Percentiles rank a stretch among this genome's conserved stretches.
Evolutionary conservation across 1,140 invertebrate genomes (phyloP).

Genomic region (Plodia interpunctella): DNA sequence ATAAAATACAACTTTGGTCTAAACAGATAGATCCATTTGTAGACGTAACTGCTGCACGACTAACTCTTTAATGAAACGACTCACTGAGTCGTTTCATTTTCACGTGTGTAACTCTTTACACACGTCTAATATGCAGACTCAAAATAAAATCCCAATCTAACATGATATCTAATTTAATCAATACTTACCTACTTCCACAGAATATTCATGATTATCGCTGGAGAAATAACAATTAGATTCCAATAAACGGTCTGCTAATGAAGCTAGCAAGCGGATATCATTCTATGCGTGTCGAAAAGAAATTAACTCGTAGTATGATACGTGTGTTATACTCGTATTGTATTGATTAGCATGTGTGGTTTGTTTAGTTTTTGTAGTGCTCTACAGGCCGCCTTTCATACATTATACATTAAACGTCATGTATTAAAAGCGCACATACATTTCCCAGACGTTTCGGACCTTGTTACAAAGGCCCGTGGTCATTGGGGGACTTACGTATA

Average conservation of each 20-base stretch:
- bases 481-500: too few relatives aligned
- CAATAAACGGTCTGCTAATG: not conserved
- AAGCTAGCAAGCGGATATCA: not conserved
- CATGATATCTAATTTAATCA: not conserved
- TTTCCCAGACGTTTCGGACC: too few relatives aligned
- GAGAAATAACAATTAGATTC: not conserved
- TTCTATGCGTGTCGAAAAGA: not conserved
- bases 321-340: not conserved
- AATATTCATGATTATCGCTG: not conserved
- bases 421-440: too few relatives aligned
- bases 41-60: not conserved
- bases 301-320: not conserved
- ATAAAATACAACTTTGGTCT: not conserved
- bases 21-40: not conserved
- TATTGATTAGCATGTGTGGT: not conserved
- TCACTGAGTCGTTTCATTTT: too few relatives aligned
- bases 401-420: too few relatives aligned
- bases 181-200: not conserved
- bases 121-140: too few relatives aligned
- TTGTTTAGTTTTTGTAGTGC: too few relatives aligned
- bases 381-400: too few relatives aligned
- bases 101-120: not conserved
- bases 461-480: too few relatives aligned
- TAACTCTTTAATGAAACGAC: not conserved
- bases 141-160: too few relatives aligned